Base-by-base conservation (phyloP, 2,797 vertebrate species). In the Tenualosa thibaudeaui region DNA sequence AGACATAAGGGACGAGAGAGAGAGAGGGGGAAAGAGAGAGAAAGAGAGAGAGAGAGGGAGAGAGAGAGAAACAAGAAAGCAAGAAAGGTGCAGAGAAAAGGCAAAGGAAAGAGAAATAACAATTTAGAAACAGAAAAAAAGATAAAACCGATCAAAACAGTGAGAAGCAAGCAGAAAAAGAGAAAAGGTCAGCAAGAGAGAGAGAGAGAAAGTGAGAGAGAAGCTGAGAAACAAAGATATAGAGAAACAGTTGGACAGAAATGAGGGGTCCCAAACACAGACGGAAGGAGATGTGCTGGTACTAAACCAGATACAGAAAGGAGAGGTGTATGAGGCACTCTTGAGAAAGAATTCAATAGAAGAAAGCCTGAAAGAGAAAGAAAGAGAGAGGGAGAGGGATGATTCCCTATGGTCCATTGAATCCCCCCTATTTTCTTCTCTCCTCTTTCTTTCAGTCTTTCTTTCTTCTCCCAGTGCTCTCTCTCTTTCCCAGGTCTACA, bases 401-500 rank as follows among this genome's bases (percentile, higher is more conserved):
- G 37, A 75, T 86, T 93, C 94, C 92, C 94, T 81, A 81, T 90
- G 93, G 94, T 87, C 92, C 92, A 90, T 86, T 95, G 93, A 94
- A 94, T 94, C 94, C 92, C 91, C 90, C 86, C 91, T 75, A 37
- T 90, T 94, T 94, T 94, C 90, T 93, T 93, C 92, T 90, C 60
- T 90, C 90, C 90, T 91, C 58, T 89, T 91, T 93, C 94, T 95
- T 94, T 93, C 56, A 12, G 91, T 91, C 90, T 90, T 91, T 60
- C 54, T 19, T 60, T 60, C 9, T 13, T 65, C 62, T 1, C 62
- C 24, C 62, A 12, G 62, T 22, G 56, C 56, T 58, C 84, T 86
- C 92, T 93, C 92, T 94, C 93, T 90, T 91, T 93, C 91, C 93
- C 93, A 92, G 93, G 91, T 94, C 94, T 85, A 84, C 93, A 94